Conservation (phyloP, 1,140 invertebrate species). For the honey bee (Apis mellifera) region Amel_HAv3.1 CM009936.2:12115501-12116000, state of each 20-base stretch:
- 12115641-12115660: too few relatives aligned
- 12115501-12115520: too few relatives aligned
- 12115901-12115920: constrained; percentile 70
- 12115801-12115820: constrained; percentile 30
- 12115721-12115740: constrained; percentile 66
- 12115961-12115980: constrained; percentile 48
- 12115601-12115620: too few relatives aligned
- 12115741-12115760: constrained; percentile 63
- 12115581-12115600: too few relatives aligned
- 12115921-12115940: constrained; percentile 68
- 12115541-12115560: too few relatives aligned
- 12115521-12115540: too few relatives aligned
- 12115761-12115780: constrained; percentile 37
- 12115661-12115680: background rate
- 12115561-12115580: too few relatives aligned
- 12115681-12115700: background rate
- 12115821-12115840: constrained; percentile 20
- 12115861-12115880: constrained; percentile 46
- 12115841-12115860: constrained; percentile 35
- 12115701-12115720: constrained; percentile 13
- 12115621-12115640: too few relatives aligned
- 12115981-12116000: background rate
- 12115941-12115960: constrained; percentile 50
- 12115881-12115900: constrained; percentile 66
- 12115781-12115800: constrained; percentile 71